A percentile compares a stretch with the other conserved stretches of the same genome.
Conservation (phyloP, 2,113 vertebrate genomes). For the Apodemus speciosus region DNA sequence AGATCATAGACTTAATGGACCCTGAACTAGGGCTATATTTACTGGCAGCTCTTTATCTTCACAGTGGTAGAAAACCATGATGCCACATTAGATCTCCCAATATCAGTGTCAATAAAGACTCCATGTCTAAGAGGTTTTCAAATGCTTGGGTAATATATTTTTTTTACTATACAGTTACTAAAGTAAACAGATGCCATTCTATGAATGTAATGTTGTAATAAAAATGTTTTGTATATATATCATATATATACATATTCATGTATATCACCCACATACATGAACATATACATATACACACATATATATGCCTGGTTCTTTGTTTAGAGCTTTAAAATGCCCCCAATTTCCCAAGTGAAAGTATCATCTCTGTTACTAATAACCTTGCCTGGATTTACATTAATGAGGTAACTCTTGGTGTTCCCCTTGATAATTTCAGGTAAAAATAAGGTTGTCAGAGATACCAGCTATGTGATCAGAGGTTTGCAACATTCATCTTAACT, state of each 20-base stretch:
- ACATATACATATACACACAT: too few relatives aligned
- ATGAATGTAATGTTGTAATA: not conserved
- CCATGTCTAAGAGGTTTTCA: not conserved
- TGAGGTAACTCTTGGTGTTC: not conserved
- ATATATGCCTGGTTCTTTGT: not conserved
- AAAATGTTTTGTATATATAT: not conserved
- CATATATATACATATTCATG: not conserved
- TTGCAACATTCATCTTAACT: not conserved
- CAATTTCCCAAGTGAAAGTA: not conserved
- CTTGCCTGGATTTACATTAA: not conserved
- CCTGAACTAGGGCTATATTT: not conserved
- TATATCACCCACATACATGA: not conserved
- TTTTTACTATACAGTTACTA: not conserved
- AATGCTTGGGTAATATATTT: not conserved
- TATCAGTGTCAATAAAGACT: not conserved
- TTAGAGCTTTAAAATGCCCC: not conserved
- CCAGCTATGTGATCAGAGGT: not conserved
- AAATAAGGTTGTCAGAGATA: not conserved
- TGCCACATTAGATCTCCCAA: not conserved
- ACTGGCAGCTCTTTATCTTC: not conserved
- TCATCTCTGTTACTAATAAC: not conserved
- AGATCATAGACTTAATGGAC: not conserved
- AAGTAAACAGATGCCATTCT: not conserved
- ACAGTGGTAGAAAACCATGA: not conserved
- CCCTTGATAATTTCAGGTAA: not conserved